A percentile compares a stretch with the other conserved stretches of the same genome.
These are phyloP conservation scores for Chalcis sispes DNA, from an alignment of 2,888 invertebrate species.

Conservation along the genomic window DNA sequence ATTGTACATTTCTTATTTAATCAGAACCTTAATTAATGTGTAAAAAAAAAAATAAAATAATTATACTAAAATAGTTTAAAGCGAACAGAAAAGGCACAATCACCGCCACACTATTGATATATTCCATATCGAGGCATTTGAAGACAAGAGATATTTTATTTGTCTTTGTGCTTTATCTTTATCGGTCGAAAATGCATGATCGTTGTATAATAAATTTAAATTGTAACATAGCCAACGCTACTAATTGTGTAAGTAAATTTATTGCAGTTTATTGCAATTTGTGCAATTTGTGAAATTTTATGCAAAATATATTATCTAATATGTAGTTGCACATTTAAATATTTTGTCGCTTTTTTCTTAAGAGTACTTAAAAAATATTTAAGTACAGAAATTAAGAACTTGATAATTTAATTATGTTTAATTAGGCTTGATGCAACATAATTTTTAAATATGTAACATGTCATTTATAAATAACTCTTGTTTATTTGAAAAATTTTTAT, in stretches of 20 bases:
- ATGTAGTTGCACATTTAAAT: conserved; percentile 11
- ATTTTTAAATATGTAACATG: conserved; percentile 22
- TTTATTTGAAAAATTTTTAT: conserved; percentile 14
- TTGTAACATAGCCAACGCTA: conserved; percentile 12
- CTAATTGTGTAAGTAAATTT: too few relatives aligned
- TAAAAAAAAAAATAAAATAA: too few relatives aligned
- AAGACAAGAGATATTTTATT: conserved; percentile 15
- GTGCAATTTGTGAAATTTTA: neutral
- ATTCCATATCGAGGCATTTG: conserved; percentile 21
- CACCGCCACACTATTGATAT: conserved; percentile 30
- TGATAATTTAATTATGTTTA: conserved; percentile 15
- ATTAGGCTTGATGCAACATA: neutral
- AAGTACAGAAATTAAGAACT: conserved; percentile 39
- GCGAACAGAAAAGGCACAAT: too few relatives aligned
- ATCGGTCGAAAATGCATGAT: conserved; percentile 30
- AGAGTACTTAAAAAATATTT: conserved; percentile 23
- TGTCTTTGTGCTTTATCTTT: conserved; percentile 2
- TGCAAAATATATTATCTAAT: conserved; percentile 22
- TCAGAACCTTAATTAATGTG: too few relatives aligned
- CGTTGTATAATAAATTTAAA: neutral
- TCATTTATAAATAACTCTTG: too few relatives aligned
- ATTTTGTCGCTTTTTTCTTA: neutral
- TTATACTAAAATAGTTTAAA: too few relatives aligned
- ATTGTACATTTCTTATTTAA: too few relatives aligned
- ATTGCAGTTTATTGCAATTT: too few relatives aligned